Evolutionary conservation across 2,113 vertebrate genomes (phyloP).

Genomic region (Lutjanus erythropterus): DNA sequence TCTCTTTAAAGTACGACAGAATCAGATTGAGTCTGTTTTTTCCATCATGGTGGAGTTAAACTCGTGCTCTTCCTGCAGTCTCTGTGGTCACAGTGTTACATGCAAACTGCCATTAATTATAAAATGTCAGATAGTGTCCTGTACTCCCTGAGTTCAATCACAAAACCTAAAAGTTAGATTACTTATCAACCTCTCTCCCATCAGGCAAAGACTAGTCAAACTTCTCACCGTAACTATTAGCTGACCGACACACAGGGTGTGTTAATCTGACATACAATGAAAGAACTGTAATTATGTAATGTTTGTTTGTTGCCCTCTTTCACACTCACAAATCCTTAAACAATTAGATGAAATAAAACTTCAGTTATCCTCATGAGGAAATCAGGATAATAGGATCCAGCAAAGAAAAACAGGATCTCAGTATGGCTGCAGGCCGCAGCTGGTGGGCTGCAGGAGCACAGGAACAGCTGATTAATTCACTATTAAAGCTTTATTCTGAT

Average conservation of each 20-base stretch:
- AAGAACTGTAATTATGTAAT: slow-evolving; percentile 39
- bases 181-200: neutral
- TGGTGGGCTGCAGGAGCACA: neutral
- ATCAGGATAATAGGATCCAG: slow-evolving; percentile 11
- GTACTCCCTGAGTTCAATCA: neutral
- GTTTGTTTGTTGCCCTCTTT: slow-evolving; percentile 32
- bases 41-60: neutral
- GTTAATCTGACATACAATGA: slow-evolving; percentile 45
- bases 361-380: slow-evolving; percentile 41
- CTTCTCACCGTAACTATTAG: neutral
- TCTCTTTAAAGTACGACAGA: neutral
- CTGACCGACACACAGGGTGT: neutral
- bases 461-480: neutral
- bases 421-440: neutral
- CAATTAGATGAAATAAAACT: slow-evolving; percentile 55
- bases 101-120: slow-evolving; percentile 8
- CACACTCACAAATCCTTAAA: slow-evolving; percentile 45
- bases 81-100: slow-evolving; percentile 6
- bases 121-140: neutral
- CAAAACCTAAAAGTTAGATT: neutral
- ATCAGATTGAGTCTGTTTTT: neutral
- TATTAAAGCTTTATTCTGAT: neutral
- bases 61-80: no score
- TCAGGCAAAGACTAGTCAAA: neutral
- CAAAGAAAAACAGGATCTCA: slow-evolving; percentile 13